Evolutionary conservation across 2,113 vertebrate species (phyloP), one percentile per base, ranked within the genome.

Genomic region (Myanophis thanlyinensis): DNA sequence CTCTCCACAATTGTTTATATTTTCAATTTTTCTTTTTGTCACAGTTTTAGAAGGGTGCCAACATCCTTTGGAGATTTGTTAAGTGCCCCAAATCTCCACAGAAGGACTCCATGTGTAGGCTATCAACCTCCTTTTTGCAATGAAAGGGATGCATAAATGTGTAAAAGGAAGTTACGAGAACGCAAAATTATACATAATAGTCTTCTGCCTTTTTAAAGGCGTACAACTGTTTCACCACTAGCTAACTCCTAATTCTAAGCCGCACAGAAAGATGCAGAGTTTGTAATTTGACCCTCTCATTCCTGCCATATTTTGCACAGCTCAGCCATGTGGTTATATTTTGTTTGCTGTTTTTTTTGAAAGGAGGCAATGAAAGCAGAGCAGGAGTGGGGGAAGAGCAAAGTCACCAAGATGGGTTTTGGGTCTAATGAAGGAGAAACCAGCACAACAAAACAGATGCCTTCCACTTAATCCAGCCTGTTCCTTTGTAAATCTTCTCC

Each of bases 391-490:
- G 62, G 30, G 73, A 80, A 49, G 52, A 4, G 80, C 93, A 22
- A 56, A 90, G 93, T 91, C 92, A 93, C 85, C 3, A 84, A 91
- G 3, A 23, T 95, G 95, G 94, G n/a, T n/a, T 92, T 90, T 25
- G 94, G 13, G 92, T 91, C 94, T 93, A 95, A 91, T 15, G 89
- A 95, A 95, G 95, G 95, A 95, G 93, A 94, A 92, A 3, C 0
- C 92, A 53, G 92, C 87, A 90, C 94, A 35, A 85, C 93, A 96
- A 96, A 96, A 95, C 96, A 97, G 96, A 96, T 96, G 96, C 96
- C 94, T 96, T 84, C 93, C 85, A 91, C 95, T 91, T 93, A 95
- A 96, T 95, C 94, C 90, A 94, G 22, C 94, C 96, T 93, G 95
- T 93, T 96, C 95, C 95, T 96, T 84, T 96, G 95, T 96, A 95